Base-by-base conservation (phyloP, 1,140 invertebrate genomes). In the Bradynema listronoti region DNA sequence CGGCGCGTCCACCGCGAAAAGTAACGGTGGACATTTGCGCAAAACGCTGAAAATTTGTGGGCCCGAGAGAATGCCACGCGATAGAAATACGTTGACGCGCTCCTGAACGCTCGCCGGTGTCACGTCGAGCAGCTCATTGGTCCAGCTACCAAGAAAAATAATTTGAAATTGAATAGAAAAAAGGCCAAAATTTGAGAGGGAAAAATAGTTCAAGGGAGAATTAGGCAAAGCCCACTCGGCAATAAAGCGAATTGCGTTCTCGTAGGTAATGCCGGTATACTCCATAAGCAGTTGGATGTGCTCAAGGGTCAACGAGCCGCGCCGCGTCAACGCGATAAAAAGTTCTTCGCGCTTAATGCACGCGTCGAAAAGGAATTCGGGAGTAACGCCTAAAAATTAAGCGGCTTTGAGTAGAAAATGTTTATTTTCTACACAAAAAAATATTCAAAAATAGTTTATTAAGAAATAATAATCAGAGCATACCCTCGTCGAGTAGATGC, bases 11-110 rank as follows among this genome's bases (percentile, higher is more conserved):
- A 56, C 34, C 24, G 72, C 61, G 39, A 62, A 75, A 3, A 72
- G 59, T 19, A 72, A 14, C 9, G 58, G 52, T 0, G 70, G 70
- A 50, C 72, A 75, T 6, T 58, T 33, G 6, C 50, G 25, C 22
- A 68, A 42, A 24, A 68, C 16, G 53, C 46, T 36, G 9, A 57
- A 42, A 39, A 66, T 45, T 29, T 72, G 16, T 19, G 46, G 14
- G 25, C 64, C 64, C 4, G 50, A 27, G 11, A 66, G 22, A 24
- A 66, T 56, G 19, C 64, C 64, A 24, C 30, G 43, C 33, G 43
- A 42, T 14, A 43, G 59, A 34, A 71, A 66, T 5, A 65, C 63
- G n/a, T 29, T 3, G 5, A 65, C 5, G 22, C 63, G 68, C 4
- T 66, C 50, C 1, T 22, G n/a, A 5, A 62, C 33, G 11, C 42